phyloP scores from a whole-genome alignment of 2,113 vertebrate genomes.

The Ursus arctos region DNA sequence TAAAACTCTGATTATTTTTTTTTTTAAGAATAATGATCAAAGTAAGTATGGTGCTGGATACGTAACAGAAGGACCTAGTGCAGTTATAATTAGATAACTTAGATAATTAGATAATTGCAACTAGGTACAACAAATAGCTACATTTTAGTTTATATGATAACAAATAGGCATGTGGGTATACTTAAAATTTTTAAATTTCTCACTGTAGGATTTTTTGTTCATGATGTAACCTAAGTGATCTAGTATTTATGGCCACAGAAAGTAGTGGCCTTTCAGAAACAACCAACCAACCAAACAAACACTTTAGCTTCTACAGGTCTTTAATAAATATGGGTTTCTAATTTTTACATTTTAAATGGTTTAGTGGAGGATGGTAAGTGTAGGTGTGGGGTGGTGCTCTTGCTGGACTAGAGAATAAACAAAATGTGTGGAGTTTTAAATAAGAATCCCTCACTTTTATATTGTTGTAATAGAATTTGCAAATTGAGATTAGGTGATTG shows the following conservation, averaged over 20 bases:
- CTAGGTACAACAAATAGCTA: not conserved
- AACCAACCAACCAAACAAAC: not conserved
- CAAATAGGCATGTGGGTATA: not conserved
- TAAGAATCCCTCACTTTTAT: not conserved
- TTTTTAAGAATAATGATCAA: constrained; percentile 33
- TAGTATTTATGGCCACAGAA: not conserved
- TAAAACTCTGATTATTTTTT: not conserved
- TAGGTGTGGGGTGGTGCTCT: not conserved
- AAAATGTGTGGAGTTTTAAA: not conserved
- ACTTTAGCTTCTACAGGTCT: not conserved
- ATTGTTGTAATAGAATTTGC: constrained; percentile 38
- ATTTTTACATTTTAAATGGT: not conserved
- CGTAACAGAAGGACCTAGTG: not conserved
- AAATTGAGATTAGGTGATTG: not conserved
- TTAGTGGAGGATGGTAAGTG: not conserved
- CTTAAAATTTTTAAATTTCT: constrained; percentile 13
- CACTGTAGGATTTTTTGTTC: not conserved
- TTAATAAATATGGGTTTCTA: not conserved
- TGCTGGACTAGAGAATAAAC: not conserved
- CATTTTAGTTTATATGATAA: not conserved
- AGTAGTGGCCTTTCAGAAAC: not conserved
- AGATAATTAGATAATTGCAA: not conserved
- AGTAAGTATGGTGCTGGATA: not conserved
- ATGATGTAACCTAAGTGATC: not conserved
- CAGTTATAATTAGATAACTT: not conserved